A percentile compares a stretch with the other conserved stretches of the same genome.
These are phyloP conservation scores for Dolomedes plantarius DNA, from an alignment of 2,888 invertebrate species.

Conservation along the genomic window DNA sequence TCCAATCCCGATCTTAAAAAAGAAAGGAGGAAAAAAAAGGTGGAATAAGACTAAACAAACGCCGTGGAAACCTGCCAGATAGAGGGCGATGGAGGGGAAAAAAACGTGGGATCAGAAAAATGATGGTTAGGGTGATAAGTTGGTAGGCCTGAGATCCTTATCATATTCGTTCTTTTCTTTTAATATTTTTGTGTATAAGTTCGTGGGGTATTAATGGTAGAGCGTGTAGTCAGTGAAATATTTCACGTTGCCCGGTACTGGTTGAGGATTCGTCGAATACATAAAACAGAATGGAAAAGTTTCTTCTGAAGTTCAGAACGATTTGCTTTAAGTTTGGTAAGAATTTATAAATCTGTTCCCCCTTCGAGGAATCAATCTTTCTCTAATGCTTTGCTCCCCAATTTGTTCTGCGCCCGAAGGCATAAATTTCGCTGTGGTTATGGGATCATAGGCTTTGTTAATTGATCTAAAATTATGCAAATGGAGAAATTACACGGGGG, in stretches of 20 bases:
- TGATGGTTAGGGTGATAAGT: constrained; percentile 70
- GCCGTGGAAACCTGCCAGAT: constrained; percentile 66
- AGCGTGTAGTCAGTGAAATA: not conserved
- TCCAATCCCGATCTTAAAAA: constrained; percentile 67
- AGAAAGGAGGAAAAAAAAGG: constrained; percentile 27
- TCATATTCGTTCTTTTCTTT: constrained; percentile 42
- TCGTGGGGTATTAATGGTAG: not conserved
- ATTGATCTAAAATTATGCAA: no score
- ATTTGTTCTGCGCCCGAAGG: not conserved
- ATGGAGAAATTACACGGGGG: no score
- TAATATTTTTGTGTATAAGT: constrained; percentile 1
- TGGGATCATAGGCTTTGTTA: no score
- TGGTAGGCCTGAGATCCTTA: constrained; percentile 58
- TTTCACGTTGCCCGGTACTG: not conserved
- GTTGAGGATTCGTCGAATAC: not conserved
- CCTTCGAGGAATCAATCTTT: not conserved
- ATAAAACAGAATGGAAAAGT: not conserved
- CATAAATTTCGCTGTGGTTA: no score
- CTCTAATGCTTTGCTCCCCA: not conserved
- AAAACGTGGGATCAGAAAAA: constrained; percentile 65
- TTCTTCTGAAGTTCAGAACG: not conserved
- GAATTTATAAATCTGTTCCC: no score
- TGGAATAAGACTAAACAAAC: constrained; percentile 70
- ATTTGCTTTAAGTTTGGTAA: no score
- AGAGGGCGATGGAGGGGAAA: constrained; percentile 23